phyloP scores from a whole-genome alignment of 2,888 invertebrate species.

The Caenorhabditis becei region DNA sequence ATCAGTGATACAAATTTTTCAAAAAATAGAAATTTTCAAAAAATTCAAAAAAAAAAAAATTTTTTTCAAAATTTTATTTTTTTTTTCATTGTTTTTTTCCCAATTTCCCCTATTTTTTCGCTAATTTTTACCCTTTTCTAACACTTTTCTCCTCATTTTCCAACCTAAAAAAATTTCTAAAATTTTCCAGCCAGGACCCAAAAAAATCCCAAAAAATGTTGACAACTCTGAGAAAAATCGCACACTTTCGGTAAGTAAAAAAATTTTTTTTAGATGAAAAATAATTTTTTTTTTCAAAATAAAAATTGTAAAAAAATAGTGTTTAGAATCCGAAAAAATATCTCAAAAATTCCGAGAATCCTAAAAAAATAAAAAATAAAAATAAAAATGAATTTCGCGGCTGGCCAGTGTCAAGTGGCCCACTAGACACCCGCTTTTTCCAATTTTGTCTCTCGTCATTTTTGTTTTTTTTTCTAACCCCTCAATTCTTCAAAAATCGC shows the following conservation, averaged over 20 bases:
- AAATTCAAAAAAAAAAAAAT: not conserved
- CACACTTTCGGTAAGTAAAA: conserved; percentile 38
- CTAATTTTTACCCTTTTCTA: not conserved
- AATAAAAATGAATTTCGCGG: not conserved
- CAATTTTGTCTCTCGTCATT: conserved; percentile 4
- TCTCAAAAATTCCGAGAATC: not conserved
- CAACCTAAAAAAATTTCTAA: not conserved
- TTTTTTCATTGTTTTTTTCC: not conserved
- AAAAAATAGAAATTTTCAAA: not conserved
- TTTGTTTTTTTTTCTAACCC: not conserved
- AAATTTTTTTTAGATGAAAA: not conserved
- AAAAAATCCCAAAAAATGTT: conserved; percentile 21
- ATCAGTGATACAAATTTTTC: too few relatives aligned
- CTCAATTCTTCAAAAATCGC: conserved; percentile 6
- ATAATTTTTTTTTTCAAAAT: not conserved
- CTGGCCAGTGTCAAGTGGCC: conserved; percentile 43
- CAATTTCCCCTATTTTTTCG: not conserved
- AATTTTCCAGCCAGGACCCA: not conserved
- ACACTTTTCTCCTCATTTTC: not conserved
- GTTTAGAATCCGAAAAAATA: too few relatives aligned
- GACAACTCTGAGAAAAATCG: conserved; percentile 36
- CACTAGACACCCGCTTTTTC: conserved; percentile 22
- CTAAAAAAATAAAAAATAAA: conserved; percentile 21
- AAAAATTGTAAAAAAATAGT: conserved; percentile 14
- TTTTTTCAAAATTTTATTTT: not conserved